Evolutionary conservation across 2,888 invertebrate genomes (phyloP), one percentile per base, ranked within the genome.

Genomic region (Phragmatobia fuliginosa): DNA sequence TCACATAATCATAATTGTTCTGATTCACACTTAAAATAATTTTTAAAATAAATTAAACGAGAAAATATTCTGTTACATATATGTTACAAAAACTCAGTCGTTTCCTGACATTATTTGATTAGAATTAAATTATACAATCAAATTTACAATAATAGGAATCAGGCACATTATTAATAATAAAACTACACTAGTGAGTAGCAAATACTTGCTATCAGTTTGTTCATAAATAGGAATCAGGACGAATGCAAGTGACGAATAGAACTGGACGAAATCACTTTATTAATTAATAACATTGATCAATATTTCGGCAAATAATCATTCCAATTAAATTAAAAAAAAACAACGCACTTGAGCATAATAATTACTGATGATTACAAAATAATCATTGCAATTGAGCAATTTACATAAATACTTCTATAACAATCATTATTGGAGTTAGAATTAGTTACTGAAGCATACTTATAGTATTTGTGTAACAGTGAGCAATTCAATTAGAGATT

Each of bases 61-160:
- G 83, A 92, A 89, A 92, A 94, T 92, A 93, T 92, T 90, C 91
- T 93, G 94, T 90, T 93, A 94, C 94, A 49, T 94, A 94, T 94
- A 49, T 94, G 93, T 94, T 93, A 94, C 91, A 94, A 92, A 91
- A 91, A 92, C 90, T 94, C 95, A 94, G 95, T 94, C 95, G 90
- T 90, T 93, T 92, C 91, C 90, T 91, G 95, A 94, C 93, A 90
- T 88, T 89, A 92, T 92, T 94, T 91, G 92, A 93, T 94, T 92
- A 93, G 87, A 91, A 92, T 90, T 91, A 92, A 90, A 91, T 85
- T 91, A 91, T 91, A 93, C 90, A 92, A 94, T 92, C 89, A 94
- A 92, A 91, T 91, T 89, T 93, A 94, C 88, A 92, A 90, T 94
- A 94, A 93, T 94, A 95, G 94, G 94, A 95, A 94, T 94, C 94